phyloP scores from a whole-genome alignment of 1,140 invertebrate genomes.

The Heliconius himera region DNA sequence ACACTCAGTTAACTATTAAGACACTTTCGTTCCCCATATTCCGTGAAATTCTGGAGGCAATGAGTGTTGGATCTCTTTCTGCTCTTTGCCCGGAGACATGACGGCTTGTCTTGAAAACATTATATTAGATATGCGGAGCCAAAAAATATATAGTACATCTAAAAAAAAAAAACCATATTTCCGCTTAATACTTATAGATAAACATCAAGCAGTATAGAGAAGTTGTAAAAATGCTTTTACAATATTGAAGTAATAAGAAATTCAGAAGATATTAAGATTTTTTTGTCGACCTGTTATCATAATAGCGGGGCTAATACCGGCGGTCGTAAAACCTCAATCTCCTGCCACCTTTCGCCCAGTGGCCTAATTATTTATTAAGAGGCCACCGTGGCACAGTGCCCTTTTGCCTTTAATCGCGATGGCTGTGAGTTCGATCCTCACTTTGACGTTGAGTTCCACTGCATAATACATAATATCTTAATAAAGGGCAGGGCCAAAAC shows the following conservation, averaged over 20 bases:
- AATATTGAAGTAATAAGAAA: slow-evolving; percentile 3
- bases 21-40: too few relatives aligned
- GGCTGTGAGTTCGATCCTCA: not conserved
- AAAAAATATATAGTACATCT: not conserved
- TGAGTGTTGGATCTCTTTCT: too few relatives aligned
- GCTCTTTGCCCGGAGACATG: too few relatives aligned
- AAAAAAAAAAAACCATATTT: not conserved
- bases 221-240: slow-evolving; percentile 3
- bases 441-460: not conserved
- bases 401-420: not conserved
- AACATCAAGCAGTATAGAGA: not conserved
- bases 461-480: too few relatives aligned
- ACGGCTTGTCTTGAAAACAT: too few relatives aligned
- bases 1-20: too few relatives aligned
- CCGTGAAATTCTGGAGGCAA: too few relatives aligned
- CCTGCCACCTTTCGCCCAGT: not conserved
- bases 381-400: too few relatives aligned
- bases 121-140: too few relatives aligned
- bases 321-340: not conserved
- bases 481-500: too few relatives aligned
- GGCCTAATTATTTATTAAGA: not conserved
- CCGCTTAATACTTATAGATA: not conserved
- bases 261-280: not conserved
- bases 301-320: not conserved
- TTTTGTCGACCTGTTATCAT: not conserved